phyloP scores from a whole-genome alignment of 2,888 invertebrate genomes.

The Anticlea derivata region DNA sequence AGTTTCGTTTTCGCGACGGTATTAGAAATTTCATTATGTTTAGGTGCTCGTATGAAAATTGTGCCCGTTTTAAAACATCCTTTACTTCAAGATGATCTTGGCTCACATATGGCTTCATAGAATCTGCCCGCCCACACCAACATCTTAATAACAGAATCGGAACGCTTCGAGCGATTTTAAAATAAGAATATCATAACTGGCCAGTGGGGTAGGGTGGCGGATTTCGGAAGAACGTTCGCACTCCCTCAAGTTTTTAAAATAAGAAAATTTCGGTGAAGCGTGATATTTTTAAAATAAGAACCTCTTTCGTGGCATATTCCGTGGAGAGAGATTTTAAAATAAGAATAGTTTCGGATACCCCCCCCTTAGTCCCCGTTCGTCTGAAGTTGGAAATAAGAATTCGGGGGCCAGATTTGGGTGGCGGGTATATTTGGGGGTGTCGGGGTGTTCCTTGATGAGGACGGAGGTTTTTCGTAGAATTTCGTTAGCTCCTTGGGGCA shows the following conservation, averaged over 20 bases:
- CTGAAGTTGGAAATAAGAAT: conserved; percentile 83
- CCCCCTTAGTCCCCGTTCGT: conserved; percentile 62
- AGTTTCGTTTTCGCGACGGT: conserved; percentile 49
- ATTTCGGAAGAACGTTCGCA: conserved; percentile 80
- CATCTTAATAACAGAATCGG: conserved; percentile 81
- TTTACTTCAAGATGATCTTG: conserved; percentile 56
- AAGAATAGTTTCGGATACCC: conserved; percentile 83
- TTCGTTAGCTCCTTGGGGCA: conserved; percentile 75
- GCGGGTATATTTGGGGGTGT: conserved; percentile 76
- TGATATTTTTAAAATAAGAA: conserved; percentile 84
- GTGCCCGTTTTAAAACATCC: conserved; percentile 45
- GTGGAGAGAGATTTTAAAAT: conserved; percentile 83
- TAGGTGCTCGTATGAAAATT: conserved; percentile 39
- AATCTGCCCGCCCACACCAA: conserved; percentile 73
- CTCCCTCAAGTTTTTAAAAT: conserved; percentile 78
- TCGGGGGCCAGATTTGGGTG: conserved; percentile 77
- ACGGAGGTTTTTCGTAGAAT: conserved; percentile 80
- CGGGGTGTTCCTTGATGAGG: conserved; percentile 77
- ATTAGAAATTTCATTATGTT: conserved; percentile 54
- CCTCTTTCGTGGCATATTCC: conserved; percentile 83
- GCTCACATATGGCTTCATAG: conserved; percentile 60
- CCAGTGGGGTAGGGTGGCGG: conserved; percentile 67
- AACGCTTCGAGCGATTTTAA: conserved; percentile 80
- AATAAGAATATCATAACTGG: conserved; percentile 83
- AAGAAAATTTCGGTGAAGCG: conserved; percentile 83